Percentiles rank a stretch among this genome's conserved stretches.
phyloP scores from a whole-genome alignment of 37 sponge, comb jelly and placozoan genomes.

The Dysidea cf. avara region DNA sequence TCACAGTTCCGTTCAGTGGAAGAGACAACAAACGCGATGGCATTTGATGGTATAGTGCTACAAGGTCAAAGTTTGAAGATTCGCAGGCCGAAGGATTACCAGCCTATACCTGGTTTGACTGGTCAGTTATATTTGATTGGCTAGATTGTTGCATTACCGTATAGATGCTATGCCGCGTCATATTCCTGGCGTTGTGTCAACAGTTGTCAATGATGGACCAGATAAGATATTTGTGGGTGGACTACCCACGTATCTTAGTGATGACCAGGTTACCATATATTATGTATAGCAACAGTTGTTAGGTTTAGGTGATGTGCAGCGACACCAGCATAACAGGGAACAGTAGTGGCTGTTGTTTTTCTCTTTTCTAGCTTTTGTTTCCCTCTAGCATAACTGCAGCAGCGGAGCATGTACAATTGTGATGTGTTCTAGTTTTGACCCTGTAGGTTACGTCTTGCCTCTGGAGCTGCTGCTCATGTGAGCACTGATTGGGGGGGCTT shows the following conservation, averaged over 20 bases:
- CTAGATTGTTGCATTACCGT: too few relatives aligned
- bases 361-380: too few relatives aligned
- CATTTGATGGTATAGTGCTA: constrained; percentile 98
- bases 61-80: constrained; percentile 97
- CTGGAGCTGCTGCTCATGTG: too few relatives aligned
- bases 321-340: too few relatives aligned
- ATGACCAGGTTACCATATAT: constrained; percentile 94
- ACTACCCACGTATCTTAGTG: constrained; percentile 93
- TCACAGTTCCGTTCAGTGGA: constrained; percentile 95
- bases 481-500: too few relatives aligned
- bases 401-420: too few relatives aligned
- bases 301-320: too few relatives aligned
- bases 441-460: too few relatives aligned
- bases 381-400: too few relatives aligned
- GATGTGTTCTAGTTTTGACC: too few relatives aligned
- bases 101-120: constrained; percentile 77
- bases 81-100: constrained; percentile 95
- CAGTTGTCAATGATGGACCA: constrained; percentile 95
- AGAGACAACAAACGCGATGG: constrained; percentile 95
- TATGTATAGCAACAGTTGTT: background rate
- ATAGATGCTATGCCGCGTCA: constrained; percentile 15
- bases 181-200: constrained; percentile 94
- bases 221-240: constrained; percentile 95
- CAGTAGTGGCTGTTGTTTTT: too few relatives aligned
- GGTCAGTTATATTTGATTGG: constrained; percentile 28